phyloP scores from a whole-genome alignment of 2,113 vertebrate species.

The Stigmatopora argus region DNA sequence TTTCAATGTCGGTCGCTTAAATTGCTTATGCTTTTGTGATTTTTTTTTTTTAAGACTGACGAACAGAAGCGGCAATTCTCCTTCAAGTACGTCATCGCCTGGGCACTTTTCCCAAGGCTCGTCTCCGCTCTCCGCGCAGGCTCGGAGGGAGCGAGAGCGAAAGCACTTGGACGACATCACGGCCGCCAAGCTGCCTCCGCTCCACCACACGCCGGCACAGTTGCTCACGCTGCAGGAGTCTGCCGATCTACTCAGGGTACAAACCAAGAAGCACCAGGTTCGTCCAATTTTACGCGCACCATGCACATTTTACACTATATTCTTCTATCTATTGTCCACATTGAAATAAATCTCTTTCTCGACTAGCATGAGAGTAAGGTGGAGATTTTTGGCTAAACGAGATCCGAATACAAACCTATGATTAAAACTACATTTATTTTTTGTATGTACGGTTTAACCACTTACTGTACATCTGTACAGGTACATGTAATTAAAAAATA shows the following conservation, averaged over 20 bases:
- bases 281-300: slow-evolving; percentile 1
- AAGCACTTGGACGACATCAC: slow-evolving; percentile 90
- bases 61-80: slow-evolving; percentile 54
- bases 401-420: no score
- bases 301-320: not conserved
- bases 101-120: slow-evolving; percentile 49
- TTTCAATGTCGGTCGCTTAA: not conserved
- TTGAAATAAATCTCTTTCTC: no score
- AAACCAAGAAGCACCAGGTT: slow-evolving; percentile 82
- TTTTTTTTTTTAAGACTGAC: slow-evolving; percentile 63
- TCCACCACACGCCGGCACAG: slow-evolving; percentile 76
- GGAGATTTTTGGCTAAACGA: no score
- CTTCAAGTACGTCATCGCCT: slow-evolving; percentile 62
- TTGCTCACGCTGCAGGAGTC: slow-evolving; percentile 84
- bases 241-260: slow-evolving; percentile 72
- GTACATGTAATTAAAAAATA: no score
- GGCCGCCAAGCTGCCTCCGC: slow-evolving; percentile 79
- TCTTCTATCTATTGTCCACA: not conserved
- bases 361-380: no score
- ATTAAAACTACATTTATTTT: no score
- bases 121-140: slow-evolving; percentile 64
- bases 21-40: not conserved
- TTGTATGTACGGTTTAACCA: no score
- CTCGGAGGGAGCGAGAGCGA: slow-evolving; percentile 71
- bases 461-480: no score